Percentiles rank a stretch among this genome's conserved stretches.
These are phyloP conservation scores for Oligia latruncula DNA, from an alignment of 2,888 invertebrate species.

Conservation along the genomic window DNA sequence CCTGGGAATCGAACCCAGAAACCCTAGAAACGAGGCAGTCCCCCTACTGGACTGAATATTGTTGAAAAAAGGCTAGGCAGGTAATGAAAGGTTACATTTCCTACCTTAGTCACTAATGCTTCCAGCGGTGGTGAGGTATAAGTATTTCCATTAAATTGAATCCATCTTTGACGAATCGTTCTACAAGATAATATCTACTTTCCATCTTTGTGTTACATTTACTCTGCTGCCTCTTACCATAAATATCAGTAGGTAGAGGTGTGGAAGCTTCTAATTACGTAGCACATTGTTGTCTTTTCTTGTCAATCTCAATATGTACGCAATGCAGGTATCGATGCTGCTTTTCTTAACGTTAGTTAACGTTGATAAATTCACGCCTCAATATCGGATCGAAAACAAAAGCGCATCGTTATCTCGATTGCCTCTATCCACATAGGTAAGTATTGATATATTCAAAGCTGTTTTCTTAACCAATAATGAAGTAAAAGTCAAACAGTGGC, in stretches of 20 bases:
- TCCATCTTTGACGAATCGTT: neutral
- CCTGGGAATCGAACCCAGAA: no score
- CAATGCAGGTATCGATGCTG: slow-evolving; percentile 24
- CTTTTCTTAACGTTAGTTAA: neutral
- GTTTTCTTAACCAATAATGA: neutral
- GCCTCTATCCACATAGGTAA: neutral
- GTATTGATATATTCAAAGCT: slow-evolving; percentile 17
- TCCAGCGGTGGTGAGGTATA: neutral
- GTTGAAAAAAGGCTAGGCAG: no score
- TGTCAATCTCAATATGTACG: slow-evolving; percentile 7
- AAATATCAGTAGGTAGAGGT: neutral
- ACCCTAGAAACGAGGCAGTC: neutral
- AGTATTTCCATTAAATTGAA: neutral
- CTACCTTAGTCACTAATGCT: neutral
- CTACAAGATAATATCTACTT: neutral
- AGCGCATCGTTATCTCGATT: slow-evolving; percentile 12
- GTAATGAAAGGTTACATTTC: no score
- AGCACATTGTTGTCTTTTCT: neutral
- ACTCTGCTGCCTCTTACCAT: neutral
- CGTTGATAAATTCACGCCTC: neutral
- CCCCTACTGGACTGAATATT: no score
- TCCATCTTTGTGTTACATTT: no score
- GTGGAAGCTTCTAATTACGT: neutral
- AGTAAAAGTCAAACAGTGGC: neutral
- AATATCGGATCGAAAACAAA: slow-evolving; percentile 15